phyloP scores from a whole-genome alignment of 2,113 vertebrate genomes.

The Pungitius pungitius region DNA sequence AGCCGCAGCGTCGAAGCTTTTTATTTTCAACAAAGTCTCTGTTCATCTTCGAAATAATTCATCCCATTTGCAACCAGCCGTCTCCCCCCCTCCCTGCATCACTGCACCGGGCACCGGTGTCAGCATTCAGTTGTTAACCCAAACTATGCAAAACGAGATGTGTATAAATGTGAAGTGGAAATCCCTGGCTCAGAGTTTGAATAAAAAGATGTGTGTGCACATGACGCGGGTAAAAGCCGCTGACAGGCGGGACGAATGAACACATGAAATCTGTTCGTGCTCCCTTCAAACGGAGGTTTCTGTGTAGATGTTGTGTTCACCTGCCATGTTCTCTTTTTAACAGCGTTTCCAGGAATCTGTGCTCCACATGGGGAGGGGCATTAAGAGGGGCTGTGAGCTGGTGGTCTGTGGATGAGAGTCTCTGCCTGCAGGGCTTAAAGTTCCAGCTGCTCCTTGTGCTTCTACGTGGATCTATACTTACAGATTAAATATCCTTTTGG shows the following conservation, averaged over 20 bases:
- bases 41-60: conserved; percentile 3
- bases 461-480: conserved; percentile 21
- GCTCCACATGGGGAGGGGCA: conserved; percentile 25
- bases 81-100: too few species aligned
- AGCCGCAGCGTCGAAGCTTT: conserved; percentile 9
- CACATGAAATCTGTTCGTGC: background rate
- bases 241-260: background rate
- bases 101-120: too few species aligned
- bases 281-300: conserved; percentile 13
- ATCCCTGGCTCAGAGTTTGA: too few species aligned
- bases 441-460: conserved; percentile 11
- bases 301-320: conserved; percentile 30
- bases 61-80: background rate
- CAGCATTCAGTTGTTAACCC: too few species aligned
- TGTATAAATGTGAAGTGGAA: too few species aligned
- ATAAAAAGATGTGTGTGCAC: background rate
- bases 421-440: conserved; percentile 27
- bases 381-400: conserved; percentile 18
- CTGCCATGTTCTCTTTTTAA: conserved; percentile 44
- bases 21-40: background rate
- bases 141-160: too few species aligned
- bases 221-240: background rate
- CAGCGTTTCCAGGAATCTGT: conserved; percentile 36
- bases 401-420: background rate
- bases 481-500: background rate